A percentile compares a stretch with the other conserved stretches of the same genome.
phyloP scores from a whole-genome alignment of 2,797 vertebrate genomes.

The Esox lucius region DNA sequence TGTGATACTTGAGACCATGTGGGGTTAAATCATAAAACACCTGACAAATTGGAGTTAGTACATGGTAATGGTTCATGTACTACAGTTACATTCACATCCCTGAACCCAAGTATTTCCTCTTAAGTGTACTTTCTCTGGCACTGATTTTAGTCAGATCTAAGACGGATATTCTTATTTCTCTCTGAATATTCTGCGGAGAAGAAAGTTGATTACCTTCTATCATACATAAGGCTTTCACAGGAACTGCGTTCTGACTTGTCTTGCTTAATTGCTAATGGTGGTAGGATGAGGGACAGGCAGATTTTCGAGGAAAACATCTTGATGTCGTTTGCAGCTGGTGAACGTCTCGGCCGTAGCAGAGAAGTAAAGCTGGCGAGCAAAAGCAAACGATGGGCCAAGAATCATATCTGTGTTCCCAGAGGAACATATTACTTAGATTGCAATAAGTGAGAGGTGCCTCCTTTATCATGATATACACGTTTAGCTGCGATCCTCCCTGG shows the following conservation, averaged over 20 bases:
- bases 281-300: slow-evolving; percentile 32
- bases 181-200: slow-evolving; percentile 28
- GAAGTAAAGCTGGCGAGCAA: slow-evolving; percentile 14
- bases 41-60: slow-evolving; percentile 12
- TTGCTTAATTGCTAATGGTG: slow-evolving; percentile 61
- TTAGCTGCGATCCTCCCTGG: slow-evolving; percentile 22
- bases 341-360: slow-evolving; percentile 41
- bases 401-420: slow-evolving; percentile 35
- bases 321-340: slow-evolving; percentile 52
- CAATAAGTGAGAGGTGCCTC: slow-evolving; percentile 16
- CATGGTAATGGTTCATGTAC: slow-evolving; percentile 31
- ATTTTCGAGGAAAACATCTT: slow-evolving; percentile 42
- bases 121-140: slow-evolving; percentile 46
- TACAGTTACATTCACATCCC: slow-evolving; percentile 49
- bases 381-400: slow-evolving; percentile 36
- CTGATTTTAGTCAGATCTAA: slow-evolving; percentile 45
- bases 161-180: slow-evolving; percentile 53
- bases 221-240: slow-evolving; percentile 44
- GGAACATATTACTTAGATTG: slow-evolving; percentile 36
- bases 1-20: slow-evolving; percentile 7
- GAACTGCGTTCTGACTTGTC: slow-evolving; percentile 69
- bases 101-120: slow-evolving; percentile 56
- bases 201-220: slow-evolving; percentile 56
- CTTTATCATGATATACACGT: slow-evolving; percentile 37
- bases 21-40: slow-evolving; percentile 14